These are phyloP conservation scores for Harlomillsia oculata DNA, from an alignment of 1,140 invertebrate genomes.

Conservation along the genomic window DNA sequence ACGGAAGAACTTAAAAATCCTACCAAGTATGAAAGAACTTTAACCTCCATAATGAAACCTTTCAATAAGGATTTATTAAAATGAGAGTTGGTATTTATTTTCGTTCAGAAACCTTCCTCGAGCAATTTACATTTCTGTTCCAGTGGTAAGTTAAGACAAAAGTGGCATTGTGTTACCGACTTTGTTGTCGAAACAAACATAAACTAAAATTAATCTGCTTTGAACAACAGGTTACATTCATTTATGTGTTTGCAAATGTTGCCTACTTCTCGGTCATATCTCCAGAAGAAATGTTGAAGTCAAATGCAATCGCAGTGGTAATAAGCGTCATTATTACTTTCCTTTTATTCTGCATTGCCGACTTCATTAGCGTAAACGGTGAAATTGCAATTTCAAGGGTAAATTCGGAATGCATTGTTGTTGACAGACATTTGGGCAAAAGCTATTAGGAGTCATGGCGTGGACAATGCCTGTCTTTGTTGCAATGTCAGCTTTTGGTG, in stretches of 20 bases:
- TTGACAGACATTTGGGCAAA: constrained; percentile 64
- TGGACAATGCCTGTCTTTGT: constrained; percentile 85
- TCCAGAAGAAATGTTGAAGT: constrained; percentile 64
- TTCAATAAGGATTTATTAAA: not conserved
- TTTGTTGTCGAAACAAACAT: not conserved
- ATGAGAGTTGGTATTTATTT: not conserved
- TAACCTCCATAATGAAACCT: not conserved
- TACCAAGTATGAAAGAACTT: constrained; percentile 51
- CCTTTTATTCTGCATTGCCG: not conserved
- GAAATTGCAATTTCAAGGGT: not conserved
- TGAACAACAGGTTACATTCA: constrained; percentile 55
- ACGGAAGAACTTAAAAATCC: constrained; percentile 87
- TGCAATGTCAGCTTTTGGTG: constrained; percentile 76
- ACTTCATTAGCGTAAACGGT: too few species aligned
- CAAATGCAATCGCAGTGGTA: constrained; percentile 81
- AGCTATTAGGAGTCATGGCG: constrained; percentile 61
- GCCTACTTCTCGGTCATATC: constrained; percentile 81
- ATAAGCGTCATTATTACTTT: constrained; percentile 37
- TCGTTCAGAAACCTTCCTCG: constrained; percentile 67
- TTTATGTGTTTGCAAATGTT: constrained; percentile 83
- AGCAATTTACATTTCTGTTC: constrained; percentile 85
- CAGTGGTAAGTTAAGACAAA: constrained; percentile 43
- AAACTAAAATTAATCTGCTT: not conserved
- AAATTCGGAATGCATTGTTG: not conserved
- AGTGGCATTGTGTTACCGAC: not conserved